Conservation (phyloP, 2,797 vertebrate genomes). For the Macrochelys suwanniensis region DNA sequence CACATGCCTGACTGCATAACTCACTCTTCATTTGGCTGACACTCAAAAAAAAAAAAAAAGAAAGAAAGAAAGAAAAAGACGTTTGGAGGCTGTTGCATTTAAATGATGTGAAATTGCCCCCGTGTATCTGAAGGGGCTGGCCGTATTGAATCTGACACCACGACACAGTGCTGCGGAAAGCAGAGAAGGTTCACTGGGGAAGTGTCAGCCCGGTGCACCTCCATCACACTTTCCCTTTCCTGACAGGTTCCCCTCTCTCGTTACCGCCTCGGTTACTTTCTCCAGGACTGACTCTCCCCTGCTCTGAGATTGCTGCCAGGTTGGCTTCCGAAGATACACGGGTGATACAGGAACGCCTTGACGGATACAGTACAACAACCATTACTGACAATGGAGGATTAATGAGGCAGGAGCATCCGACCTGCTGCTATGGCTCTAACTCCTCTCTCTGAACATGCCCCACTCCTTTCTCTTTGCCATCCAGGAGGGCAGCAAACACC, state of each 20-base stretch:
- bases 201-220: neutral
- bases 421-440: neutral
- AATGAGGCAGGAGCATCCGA: neutral
- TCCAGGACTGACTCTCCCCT: neutral
- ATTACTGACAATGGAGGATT: neutral
- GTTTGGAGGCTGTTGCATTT: constrained; percentile 26
- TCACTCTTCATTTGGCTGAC: constrained; percentile 44
- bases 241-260: neutral
- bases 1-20: constrained; percentile 3
- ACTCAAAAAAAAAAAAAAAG: neutral
- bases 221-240: neutral
- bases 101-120: neutral
- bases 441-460: neutral
- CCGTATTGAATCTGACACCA: neutral
- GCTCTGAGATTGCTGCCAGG: constrained; percentile 1
- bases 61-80: constrained; percentile 26
- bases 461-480: neutral
- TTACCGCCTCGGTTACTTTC: neutral
- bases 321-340: neutral
- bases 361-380: neutral
- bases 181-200: neutral
- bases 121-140: neutral
- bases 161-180: neutral
- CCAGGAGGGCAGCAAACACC: neutral
- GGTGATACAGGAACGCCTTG: neutral